phyloP scores from a whole-genome alignment of 2,888 invertebrate genomes.

The Brachyopa scutellaris region DNA sequence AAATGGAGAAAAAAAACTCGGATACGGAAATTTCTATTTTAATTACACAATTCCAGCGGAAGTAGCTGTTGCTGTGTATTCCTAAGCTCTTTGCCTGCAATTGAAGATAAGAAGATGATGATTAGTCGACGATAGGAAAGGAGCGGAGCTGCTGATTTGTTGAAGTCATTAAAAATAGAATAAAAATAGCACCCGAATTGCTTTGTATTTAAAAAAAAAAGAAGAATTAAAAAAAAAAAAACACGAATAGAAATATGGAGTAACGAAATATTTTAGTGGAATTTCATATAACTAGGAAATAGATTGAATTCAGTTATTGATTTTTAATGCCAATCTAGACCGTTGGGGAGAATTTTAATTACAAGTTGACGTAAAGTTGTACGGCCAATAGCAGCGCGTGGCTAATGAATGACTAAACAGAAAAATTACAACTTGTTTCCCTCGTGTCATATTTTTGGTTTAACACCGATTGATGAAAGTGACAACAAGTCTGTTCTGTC shows the following conservation, averaged over 20 bases:
- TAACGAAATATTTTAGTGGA: constrained; percentile 4
- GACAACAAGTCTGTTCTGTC: no score
- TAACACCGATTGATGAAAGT: no score
- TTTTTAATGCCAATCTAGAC: neutral
- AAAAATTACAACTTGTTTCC: no score
- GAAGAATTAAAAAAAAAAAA: no score
- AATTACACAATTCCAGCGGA: constrained; percentile 61
- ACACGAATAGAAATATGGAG: neutral
- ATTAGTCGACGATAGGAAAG: neutral
- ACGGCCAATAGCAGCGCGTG: no score
- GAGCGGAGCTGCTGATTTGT: neutral
- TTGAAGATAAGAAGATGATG: constrained; percentile 50
- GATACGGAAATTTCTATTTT: constrained; percentile 61
- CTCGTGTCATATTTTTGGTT: no score
- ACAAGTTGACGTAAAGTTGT: no score
- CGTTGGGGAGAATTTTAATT: constrained; percentile 17
- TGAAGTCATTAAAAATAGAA: no score
- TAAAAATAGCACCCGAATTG: no score
- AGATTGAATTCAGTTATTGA: constrained; percentile 24
- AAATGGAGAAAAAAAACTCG: constrained; percentile 19
- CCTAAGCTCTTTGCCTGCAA: constrained; percentile 41
- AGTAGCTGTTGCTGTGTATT: constrained; percentile 51
- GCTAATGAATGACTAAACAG: no score
- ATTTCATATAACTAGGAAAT: constrained; percentile 27
- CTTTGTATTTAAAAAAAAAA: no score